Base-by-base conservation (phyloP, 2,113 vertebrate genomes). In the Chloropsis hardwickii region DNA sequence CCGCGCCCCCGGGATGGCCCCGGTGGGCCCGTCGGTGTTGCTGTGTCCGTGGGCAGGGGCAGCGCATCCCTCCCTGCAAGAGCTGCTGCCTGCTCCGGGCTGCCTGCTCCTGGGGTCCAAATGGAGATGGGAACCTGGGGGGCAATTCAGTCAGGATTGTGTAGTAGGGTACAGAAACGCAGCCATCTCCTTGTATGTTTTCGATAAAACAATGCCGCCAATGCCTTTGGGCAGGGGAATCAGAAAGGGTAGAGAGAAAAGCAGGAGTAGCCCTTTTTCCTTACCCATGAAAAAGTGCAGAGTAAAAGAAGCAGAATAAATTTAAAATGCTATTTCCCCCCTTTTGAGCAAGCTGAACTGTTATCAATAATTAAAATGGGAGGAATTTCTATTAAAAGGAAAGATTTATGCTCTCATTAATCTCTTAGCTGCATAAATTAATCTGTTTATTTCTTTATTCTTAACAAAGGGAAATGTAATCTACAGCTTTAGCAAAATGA, bases 91-190 rank as follows among this genome's bases (percentile, higher is more conserved):
- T 7, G 61, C 69, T 2, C 39, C 64, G 14, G 24, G n/a, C n/a
- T n/a, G n/a, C n/a, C 76, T 2, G 9, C 51, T 0, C 33, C 23
- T 0, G 0, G 10, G 48, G 57, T 23, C 40, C 21, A 2, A 21
- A 29, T 7, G 57, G 73, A 42, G 53, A 33, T 51, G 76, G 40
- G 39, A 39, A 3, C 51, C 60, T 7, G n/a, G 7, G 4, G 47
- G 35, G 33, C 6, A 3, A 3, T 9, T 42, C 24, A 15, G 14
- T 35, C 33, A 2, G 65, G 8, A 5, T 33, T 31, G 35, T 25
- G 8, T 58, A 7, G 27, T 2, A 25, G 57, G 18, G 22, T 33
- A 18, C 56, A 39, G 62, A 60, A 66, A 60, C 39, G 14, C 29
- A 37, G 31, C 21, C 20, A 2, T 35, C 24, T 65, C n/a, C 18